phyloP scores from a whole-genome alignment of 2,113 vertebrate genomes.

The Pteronura brasiliensis region DNA sequence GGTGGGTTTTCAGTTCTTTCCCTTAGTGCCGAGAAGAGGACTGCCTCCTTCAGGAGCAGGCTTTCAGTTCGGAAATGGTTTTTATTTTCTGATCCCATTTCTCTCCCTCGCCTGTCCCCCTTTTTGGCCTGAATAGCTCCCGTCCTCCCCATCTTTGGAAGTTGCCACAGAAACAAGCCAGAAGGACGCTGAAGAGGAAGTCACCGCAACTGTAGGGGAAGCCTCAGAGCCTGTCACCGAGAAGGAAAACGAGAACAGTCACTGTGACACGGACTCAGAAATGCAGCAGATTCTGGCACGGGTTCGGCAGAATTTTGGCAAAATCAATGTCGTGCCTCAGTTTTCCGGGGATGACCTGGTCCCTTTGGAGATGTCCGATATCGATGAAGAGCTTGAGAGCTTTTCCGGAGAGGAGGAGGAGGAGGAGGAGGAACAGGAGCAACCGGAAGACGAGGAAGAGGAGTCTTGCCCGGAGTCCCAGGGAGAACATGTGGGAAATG shows the following conservation, averaged over 20 bases:
- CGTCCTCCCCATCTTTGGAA: constrained; percentile 11
- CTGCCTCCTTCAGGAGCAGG: neutral
- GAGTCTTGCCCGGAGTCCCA: neutral
- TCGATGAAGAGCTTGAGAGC: constrained; percentile 83
- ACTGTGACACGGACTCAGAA: constrained; percentile 66
- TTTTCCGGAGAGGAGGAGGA: constrained; percentile 76
- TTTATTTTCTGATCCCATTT: constrained; percentile 24
- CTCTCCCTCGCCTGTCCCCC: neutral
- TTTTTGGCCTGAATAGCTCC: constrained; percentile 58
- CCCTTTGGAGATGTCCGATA: constrained; percentile 90
- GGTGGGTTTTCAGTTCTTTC: neutral
- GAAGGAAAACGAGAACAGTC: constrained; percentile 52
- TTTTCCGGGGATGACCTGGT: constrained; percentile 94
- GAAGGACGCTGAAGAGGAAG: constrained; percentile 20
- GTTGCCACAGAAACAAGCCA: constrained; percentile 31
- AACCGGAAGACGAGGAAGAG: neutral
- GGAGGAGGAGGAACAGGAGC: constrained; percentile 74
- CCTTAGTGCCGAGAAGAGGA: neutral
- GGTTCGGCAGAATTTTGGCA: constrained; percentile 95
- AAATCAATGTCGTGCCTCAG: constrained; percentile 93
- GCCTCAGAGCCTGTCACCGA: neutral
- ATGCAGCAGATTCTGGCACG: constrained; percentile 88
- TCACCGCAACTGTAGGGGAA: neutral
- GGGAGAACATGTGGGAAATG: constrained; percentile 60
- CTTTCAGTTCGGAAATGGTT: neutral